Evolutionary conservation across 2,888 invertebrate genomes (phyloP), one percentile per base, ranked within the genome.

Genomic region (Drosophila heteroneura): DNA sequence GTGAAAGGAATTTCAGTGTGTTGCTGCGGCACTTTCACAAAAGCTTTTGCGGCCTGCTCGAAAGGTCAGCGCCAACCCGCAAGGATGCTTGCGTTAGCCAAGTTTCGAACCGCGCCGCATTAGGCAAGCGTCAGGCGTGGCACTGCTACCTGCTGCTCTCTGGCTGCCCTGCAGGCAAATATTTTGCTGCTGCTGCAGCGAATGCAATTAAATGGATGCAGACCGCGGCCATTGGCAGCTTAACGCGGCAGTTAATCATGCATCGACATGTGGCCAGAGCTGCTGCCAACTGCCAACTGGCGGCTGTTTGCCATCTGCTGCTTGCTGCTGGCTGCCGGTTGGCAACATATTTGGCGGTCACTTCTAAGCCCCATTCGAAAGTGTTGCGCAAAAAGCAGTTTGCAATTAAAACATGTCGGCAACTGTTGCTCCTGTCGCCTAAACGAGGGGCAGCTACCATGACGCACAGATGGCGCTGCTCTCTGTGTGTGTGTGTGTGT

Each of bases 221-320:
- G 85, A 83, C 74, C 68, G 79, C 79, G 74, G 83, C 85, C 75
- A 68, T 41, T 47, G 76, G 80, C 89, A 85, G 71, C 62, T 81
- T 76, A 84, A 67, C 72, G 82, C 74, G 68, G 91, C 91, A 89
- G 91, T 92, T 92, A 92, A 92, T 92, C 92, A 92, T 91, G 89
- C 85, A 91, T 90, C 89, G 76, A 74, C 83, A 75, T 81, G 81
- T 75, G 74, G 39, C 39, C 49, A 49, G 30, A 39, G 66, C 49
- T 58, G 53, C 67, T 68, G 51, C 62, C 79, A 64, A 60, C 61
- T 52, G 19, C 30, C 67, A 19, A 37, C 49, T 26, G 47, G 47
- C 47, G 26, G 47, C 16, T 47, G 47, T 26, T 47, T 47, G 47
- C 47, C 47, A 47, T 47, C 47, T 47, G 47, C 47, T 68, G 58